Evolutionary conservation across 2,888 invertebrate genomes (phyloP).

Genomic region (Therioaphis trifolii): DNA sequence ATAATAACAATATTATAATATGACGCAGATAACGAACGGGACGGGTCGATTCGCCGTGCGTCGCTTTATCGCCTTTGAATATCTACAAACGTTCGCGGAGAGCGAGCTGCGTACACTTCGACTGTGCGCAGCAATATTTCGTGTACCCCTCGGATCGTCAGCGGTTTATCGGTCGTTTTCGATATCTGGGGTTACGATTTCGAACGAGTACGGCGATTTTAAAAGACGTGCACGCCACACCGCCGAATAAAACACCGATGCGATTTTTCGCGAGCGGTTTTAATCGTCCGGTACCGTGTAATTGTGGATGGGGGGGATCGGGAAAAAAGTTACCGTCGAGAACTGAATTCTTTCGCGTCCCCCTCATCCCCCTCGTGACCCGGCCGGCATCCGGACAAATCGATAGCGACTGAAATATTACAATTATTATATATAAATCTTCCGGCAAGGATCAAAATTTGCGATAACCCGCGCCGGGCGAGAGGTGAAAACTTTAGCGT

Average conservation of each 20-base stretch:
- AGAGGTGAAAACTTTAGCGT: constrained; percentile 17
- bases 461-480: constrained; percentile 24
- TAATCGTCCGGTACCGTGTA: too few relatives aligned
- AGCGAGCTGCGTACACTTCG: too few relatives aligned
- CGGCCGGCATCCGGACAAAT: too few relatives aligned
- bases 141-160: too few relatives aligned
- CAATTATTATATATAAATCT: constrained; percentile 31
- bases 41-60: not conserved
- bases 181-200: too few relatives aligned
- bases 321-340: not conserved
- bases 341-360: not conserved
- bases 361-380: not conserved
- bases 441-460: not conserved
- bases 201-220: too few relatives aligned
- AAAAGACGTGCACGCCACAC: too few relatives aligned
- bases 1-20: too few relatives aligned
- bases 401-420: constrained; percentile 32
- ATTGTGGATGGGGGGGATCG: not conserved
- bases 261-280: too few relatives aligned
- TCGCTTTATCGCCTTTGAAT: not conserved
- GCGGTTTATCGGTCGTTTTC: too few relatives aligned
- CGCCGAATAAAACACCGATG: too few relatives aligned
- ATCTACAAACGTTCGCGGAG: not conserved
- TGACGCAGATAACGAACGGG: not conserved
- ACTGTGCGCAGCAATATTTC: too few relatives aligned